Percentiles rank a stretch among this genome's conserved stretches.
Conservation (phyloP, 1,140 invertebrate species). For the Agraylea sexmaculata region DNA sequence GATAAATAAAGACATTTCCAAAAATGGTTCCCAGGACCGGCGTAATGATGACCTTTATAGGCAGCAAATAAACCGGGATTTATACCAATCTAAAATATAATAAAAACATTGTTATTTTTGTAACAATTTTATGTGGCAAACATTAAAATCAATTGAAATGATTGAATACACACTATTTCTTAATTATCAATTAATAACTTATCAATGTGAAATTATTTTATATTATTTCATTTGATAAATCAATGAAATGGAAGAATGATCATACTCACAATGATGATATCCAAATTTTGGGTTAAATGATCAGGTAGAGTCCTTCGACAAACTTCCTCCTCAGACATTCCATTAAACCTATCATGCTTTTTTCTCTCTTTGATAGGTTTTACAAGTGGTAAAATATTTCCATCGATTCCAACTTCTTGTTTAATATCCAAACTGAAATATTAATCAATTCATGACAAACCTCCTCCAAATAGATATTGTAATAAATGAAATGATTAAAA, state of each 20-base stretch:
- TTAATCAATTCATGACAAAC: too few relatives aligned
- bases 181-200: slow-evolving; percentile 2
- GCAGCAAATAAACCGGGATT: slow-evolving; percentile 95
- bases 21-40: slow-evolving; percentile 96
- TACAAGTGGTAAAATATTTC: slow-evolving; percentile 26
- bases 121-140: not conserved
- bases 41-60: slow-evolving; percentile 96
- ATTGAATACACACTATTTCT: not conserved
- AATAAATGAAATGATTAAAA: too few relatives aligned
- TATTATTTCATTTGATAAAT: too few relatives aligned
- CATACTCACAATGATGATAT: slow-evolving; percentile 94
- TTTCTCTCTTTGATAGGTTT: slow-evolving; percentile 78
- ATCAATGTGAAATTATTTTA: too few relatives aligned
- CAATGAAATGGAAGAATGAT: too few relatives aligned
- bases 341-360: slow-evolving; percentile 93
- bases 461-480: too few relatives aligned
- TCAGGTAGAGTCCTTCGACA: slow-evolving; percentile 84
- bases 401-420: slow-evolving; percentile 45
- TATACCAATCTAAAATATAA: slow-evolving; percentile 75
- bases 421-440: slow-evolving; percentile 51
- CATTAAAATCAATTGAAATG: not conserved
- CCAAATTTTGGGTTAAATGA: slow-evolving; percentile 81
- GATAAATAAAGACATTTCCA: slow-evolving; percentile 96
- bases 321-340: slow-evolving; percentile 94
- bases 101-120: not conserved